Base-by-base conservation (phyloP, 2,797 vertebrate genomes). In the Ambastaia sidthimunki region DNA sequence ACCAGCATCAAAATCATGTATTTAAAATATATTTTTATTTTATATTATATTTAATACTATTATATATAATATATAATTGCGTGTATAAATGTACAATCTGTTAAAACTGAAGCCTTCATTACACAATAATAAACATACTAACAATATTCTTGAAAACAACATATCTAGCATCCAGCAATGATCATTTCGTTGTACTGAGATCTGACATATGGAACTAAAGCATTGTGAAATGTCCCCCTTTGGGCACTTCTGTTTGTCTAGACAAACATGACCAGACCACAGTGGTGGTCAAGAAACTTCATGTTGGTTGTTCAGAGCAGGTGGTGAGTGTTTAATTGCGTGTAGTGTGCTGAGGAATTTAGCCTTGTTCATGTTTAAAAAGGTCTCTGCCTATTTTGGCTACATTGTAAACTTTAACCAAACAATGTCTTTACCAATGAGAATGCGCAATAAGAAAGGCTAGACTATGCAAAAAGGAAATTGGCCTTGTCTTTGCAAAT, bases 161-260 rank as follows among this genome's bases (percentile, higher is more conserved):
- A 37, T 4, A 4, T 37, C 3, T 10, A 41, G 37, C 37, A 41
- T 41, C 37, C 37, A 41, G 37, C 37, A 41, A 41, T 41, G 37
- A 10, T 10, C 1, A 19, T 68, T 67, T 47, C 66, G n/a, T 16
- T 67, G 25, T 44, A 10, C n/a, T 48, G 4, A 59, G 2, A 34
- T 48, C 13, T 11, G 7, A 62, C 54, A 34, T 23, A 60, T 60
- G 66, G 66, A 60, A 50, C 57, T 68, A 66, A 67, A 11, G 1
- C 50, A 55, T 78, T 84, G 57, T 78, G 19, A 80, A 80, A 47
- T 81, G 68, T 21, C 55, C 37, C 54, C 18, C 60, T 78, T 37
- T 70, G 41, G 7, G 54, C 41, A 77, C 25, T 60, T 71, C 55
- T 52, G 55, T 71, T 37, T 71, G 76, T 63, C 76, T 78, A 63